phyloP scores from a whole-genome alignment of 2,888 invertebrate species.

The Odontomyia ornata region DNA sequence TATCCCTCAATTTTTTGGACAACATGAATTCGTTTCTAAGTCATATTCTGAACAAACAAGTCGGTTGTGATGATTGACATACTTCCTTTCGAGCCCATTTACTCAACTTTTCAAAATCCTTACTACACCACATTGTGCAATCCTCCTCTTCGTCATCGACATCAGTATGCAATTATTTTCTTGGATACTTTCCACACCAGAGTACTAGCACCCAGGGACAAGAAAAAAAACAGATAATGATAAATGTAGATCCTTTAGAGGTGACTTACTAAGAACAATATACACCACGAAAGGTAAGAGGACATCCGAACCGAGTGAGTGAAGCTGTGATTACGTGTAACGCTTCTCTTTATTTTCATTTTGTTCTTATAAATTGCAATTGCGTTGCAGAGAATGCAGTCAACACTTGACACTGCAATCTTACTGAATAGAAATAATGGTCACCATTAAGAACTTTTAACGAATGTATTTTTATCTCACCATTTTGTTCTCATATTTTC shows the following conservation, averaged over 20 bases:
- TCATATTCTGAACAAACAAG: no score
- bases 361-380: constrained; percentile 23
- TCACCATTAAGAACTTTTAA: constrained; percentile 53
- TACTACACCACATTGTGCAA: neutral
- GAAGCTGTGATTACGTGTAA: constrained; percentile 15
- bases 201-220: neutral
- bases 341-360: constrained; percentile 7
- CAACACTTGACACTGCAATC: constrained; percentile 26
- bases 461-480: constrained; percentile 51
- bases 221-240: neutral
- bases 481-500: constrained; percentile 22
- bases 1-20: no score
- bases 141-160: neutral
- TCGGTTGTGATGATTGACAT: no score
- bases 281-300: neutral
- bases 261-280: neutral
- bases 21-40: no score
- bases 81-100: no score
- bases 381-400: constrained; percentile 12
- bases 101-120: no score
- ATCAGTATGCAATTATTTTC: constrained; percentile 7
- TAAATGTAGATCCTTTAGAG: constrained; percentile 7
- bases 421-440: constrained; percentile 50
- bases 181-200: neutral
- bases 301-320: neutral